Evolutionary conservation across 2,113 vertebrate genomes (phyloP).

Genomic region (Podarcis raffonei): DNA sequence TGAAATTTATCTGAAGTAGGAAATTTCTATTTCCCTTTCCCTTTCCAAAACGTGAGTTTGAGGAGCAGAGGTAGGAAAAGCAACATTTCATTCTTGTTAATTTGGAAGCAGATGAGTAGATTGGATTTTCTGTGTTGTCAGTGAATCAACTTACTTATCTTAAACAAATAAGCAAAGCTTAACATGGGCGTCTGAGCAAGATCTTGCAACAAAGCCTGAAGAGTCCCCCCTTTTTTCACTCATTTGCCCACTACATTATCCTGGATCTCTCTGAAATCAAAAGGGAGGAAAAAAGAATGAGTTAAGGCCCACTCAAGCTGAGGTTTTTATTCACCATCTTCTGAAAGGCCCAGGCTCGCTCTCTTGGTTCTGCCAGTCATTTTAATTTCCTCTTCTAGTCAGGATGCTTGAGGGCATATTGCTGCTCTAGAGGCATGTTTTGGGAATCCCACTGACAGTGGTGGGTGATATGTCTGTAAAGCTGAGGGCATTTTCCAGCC

Average conservation of each 20-base stretch:
- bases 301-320: conserved; percentile 6
- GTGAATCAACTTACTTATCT: conserved; percentile 6
- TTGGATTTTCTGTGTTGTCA: not conserved
- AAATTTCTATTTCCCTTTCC: not conserved
- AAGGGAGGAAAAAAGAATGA: conserved; percentile 5
- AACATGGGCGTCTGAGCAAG: conserved; percentile 24
- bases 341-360: conserved; percentile 26
- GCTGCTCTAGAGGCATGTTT: conserved; percentile 23
- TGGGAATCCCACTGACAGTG: conserved; percentile 55
- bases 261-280: conserved; percentile 15
- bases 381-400: conserved; percentile 47
- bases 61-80: not conserved
- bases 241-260: no score
- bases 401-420: conserved; percentile 38
- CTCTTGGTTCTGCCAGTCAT: conserved; percentile 23
- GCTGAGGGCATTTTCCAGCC: conserved; percentile 44
- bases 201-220: not conserved
- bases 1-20: conserved; percentile 19
- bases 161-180: not conserved
- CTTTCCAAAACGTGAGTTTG: not conserved
- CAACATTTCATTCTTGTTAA: not conserved
- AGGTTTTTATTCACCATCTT: conserved; percentile 29
- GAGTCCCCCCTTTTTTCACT: not conserved
- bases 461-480: conserved; percentile 48
- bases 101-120: not conserved